Conservation (phyloP, 2,113 vertebrate genomes). For the Periophthalmodon schlosseri region DNA sequence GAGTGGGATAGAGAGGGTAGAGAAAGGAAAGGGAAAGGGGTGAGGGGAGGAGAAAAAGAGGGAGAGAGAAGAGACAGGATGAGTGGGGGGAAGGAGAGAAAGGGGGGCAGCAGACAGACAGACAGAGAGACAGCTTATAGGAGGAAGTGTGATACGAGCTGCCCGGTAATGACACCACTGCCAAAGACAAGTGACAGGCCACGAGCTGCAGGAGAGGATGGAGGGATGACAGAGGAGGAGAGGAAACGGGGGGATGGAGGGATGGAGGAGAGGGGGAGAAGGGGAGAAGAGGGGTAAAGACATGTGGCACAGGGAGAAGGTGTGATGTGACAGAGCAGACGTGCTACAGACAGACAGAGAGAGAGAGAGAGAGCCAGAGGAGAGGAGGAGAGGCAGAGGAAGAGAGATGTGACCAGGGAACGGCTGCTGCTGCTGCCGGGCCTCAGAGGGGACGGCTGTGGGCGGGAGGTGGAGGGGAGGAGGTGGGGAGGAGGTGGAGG, state of each 20-base stretch:
- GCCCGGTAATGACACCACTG: constrained; percentile 73
- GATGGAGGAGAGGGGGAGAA: constrained; percentile 35
- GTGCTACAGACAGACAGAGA: constrained; percentile 77
- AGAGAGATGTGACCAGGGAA: constrained; percentile 7
- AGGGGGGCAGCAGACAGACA: constrained; percentile 25
- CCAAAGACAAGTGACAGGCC: constrained; percentile 75
- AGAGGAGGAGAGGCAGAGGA: constrained; percentile 40
- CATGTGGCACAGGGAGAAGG: constrained; percentile 71
- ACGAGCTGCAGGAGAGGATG: constrained; percentile 60
- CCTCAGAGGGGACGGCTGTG: too few species aligned
- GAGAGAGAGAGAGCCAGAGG: constrained; percentile 77
- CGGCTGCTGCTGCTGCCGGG: too few species aligned
- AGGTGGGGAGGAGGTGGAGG: too few species aligned
- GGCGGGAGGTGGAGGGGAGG: too few species aligned
- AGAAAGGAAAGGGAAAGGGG: too few species aligned
- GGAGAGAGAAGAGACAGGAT: neutral
- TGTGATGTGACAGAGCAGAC: constrained; percentile 79
- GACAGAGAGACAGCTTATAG: constrained; percentile 59
- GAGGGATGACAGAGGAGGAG: constrained; percentile 12
- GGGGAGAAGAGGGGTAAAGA: constrained; percentile 31
- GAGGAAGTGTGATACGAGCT: constrained; percentile 66
- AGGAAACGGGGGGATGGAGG: constrained; percentile 25
- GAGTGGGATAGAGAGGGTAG: too few species aligned
- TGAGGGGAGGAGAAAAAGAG: too few species aligned
- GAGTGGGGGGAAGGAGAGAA: constrained; percentile 8